phyloP scores from a whole-genome alignment of 2,113 vertebrate species.

The Oryzias woworae region DNA sequence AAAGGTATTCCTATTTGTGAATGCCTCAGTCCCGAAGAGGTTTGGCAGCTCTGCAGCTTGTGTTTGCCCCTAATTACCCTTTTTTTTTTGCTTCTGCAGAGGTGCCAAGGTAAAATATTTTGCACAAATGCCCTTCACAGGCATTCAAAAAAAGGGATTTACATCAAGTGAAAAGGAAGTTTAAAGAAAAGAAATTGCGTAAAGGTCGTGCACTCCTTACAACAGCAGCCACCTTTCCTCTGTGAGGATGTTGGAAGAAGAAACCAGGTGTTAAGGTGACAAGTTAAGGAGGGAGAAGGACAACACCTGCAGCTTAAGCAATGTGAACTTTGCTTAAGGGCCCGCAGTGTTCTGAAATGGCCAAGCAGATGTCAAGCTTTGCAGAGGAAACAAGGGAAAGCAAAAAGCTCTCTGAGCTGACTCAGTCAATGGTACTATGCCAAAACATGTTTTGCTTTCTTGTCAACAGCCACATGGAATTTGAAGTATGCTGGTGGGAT shows the following conservation, averaged over 20 bases:
- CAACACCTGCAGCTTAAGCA: slow-evolving; percentile 73
- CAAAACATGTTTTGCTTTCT: slow-evolving; percentile 62
- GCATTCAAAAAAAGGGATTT: slow-evolving; percentile 45
- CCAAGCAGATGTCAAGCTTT: slow-evolving; percentile 79
- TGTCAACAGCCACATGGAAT: slow-evolving; percentile 69
- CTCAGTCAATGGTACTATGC: slow-evolving; percentile 67
- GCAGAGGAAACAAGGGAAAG: slow-evolving; percentile 53
- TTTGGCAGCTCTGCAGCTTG: slow-evolving; percentile 69
- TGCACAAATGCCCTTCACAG: slow-evolving; percentile 58
- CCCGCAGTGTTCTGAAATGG: slow-evolving; percentile 68
- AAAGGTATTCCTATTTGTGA: slow-evolving; percentile 63
- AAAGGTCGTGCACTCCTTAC: slow-evolving; percentile 70
- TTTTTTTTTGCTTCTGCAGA: slow-evolving; percentile 57
- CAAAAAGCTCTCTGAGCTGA: slow-evolving; percentile 55
- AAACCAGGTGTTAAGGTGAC: slow-evolving; percentile 59
- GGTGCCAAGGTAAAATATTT: slow-evolving; percentile 64
- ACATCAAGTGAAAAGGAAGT: slow-evolving; percentile 47
- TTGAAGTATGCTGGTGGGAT: slow-evolving; percentile 52
- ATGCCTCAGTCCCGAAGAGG: slow-evolving; percentile 60
- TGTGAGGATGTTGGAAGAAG: slow-evolving; percentile 75
- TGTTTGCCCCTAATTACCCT: slow-evolving; percentile 48
- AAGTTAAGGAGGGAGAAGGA: slow-evolving; percentile 61
- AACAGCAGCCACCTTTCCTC: slow-evolving; percentile 70
- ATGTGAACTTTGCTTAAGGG: slow-evolving; percentile 70
- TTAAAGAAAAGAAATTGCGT: slow-evolving; percentile 59